phyloP scores from a whole-genome alignment of 2,888 invertebrate species.

The Limnephilus marmoratus region DNA sequence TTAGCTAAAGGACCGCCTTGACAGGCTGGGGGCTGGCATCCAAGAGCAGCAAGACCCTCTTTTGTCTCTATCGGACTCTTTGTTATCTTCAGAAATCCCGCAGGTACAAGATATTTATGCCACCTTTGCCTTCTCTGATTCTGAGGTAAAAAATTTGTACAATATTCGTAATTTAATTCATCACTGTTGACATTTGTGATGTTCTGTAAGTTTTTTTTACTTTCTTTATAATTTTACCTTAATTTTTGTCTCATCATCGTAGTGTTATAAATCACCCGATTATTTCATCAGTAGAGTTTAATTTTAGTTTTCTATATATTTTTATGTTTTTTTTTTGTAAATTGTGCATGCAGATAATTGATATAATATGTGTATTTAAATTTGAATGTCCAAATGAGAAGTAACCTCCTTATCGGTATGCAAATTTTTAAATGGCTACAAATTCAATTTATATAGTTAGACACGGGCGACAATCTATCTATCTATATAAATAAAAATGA shows the following conservation, averaged over 20 bases:
- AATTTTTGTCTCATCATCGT: background rate
- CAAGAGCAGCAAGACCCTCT: background rate
- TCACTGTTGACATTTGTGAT: slow-evolving; percentile 2
- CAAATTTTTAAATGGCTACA: background rate
- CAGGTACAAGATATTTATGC: slow-evolving; percentile 23
- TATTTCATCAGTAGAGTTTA: background rate
- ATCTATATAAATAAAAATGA: no score
- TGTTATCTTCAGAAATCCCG: slow-evolving; percentile 11
- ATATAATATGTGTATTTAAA: background rate
- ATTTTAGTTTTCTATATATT: background rate
- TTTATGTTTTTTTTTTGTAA: background rate
- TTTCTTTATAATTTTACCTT: slow-evolving; percentile 1
- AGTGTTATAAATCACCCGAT: background rate
- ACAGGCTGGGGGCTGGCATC: background rate
- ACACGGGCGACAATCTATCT: no score
- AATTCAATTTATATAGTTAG: background rate
- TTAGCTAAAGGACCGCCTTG: background rate
- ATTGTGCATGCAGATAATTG: background rate
- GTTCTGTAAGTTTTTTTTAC: slow-evolving; percentile 2
- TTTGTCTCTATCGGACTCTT: slow-evolving; percentile 2
- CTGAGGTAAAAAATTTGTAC: background rate
- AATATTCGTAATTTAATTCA: slow-evolving; percentile 2
- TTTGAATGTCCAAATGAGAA: background rate
- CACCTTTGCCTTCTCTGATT: background rate
- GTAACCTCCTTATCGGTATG: background rate